Evolutionary conservation across 2,797 vertebrate species (phyloP).

Genomic region (Geotrypetes seraphini): DNA sequence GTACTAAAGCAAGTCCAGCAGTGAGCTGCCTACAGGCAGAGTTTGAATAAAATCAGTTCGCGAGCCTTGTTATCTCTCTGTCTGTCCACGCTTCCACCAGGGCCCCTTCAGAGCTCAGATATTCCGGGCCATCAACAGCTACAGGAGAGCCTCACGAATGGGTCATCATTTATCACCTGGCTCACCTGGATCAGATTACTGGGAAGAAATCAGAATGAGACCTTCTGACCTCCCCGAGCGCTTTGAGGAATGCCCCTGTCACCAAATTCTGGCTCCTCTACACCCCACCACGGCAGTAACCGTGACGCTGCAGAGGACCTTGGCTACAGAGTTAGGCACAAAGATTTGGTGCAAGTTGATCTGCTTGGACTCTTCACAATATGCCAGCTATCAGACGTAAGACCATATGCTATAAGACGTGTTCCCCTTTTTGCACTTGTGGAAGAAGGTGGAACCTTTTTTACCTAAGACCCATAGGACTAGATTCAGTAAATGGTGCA

Average conservation of each 20-base stretch:
- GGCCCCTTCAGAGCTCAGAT: constrained; percentile 16
- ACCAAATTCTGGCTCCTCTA: constrained; percentile 30
- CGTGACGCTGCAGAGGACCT: too few species aligned
- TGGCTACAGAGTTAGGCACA: too few species aligned
- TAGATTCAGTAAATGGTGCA: too few species aligned
- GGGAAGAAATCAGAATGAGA: constrained; percentile 41
- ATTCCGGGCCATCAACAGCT: constrained; percentile 45
- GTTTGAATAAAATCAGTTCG: constrained; percentile 1
- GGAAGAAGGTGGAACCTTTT: too few species aligned
- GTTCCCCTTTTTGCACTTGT: too few species aligned
- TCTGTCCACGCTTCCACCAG: constrained; percentile 23
- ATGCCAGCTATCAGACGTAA: too few species aligned
- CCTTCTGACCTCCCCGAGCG: constrained; percentile 36
- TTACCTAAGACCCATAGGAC: too few species aligned
- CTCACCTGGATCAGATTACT: constrained; percentile 68
- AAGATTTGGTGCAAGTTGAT: too few species aligned
- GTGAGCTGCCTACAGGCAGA: not conserved
- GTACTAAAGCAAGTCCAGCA: not conserved
- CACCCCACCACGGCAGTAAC: constrained; percentile 24
- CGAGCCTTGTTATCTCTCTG: constrained; percentile 17
- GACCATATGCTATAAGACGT: too few species aligned
- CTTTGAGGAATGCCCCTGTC: constrained; percentile 34
- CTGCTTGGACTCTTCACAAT: too few species aligned
- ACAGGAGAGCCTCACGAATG: constrained; percentile 61
- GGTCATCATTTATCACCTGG: constrained; percentile 76